Conservation (phyloP, 2,113 vertebrate genomes). For the Oryzias melastigma region DNA sequence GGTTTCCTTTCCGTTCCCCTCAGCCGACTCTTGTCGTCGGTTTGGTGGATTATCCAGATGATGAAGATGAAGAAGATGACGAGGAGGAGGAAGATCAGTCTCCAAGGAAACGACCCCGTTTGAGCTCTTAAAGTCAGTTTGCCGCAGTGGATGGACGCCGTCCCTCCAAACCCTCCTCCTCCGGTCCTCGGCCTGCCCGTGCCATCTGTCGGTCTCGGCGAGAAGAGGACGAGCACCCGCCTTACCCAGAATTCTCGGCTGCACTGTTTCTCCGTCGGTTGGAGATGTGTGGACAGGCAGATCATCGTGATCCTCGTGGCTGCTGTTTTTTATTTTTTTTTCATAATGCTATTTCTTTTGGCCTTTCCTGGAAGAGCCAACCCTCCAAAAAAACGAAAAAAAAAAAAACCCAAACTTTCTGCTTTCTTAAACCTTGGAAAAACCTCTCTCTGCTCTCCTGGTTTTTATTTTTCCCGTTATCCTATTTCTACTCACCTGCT, state of each 20-base stretch:
- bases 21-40: constrained; percentile 89
- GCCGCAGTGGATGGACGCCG: constrained; percentile 28
- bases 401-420: not conserved
- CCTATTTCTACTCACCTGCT: constrained; percentile 69
- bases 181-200: constrained; percentile 79
- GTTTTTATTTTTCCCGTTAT: constrained; percentile 23
- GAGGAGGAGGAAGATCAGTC: constrained; percentile 84
- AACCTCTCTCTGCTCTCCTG: constrained; percentile 17
- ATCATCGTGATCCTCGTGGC: constrained; percentile 39
- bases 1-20: not conserved
- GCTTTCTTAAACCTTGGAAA: constrained; percentile 20
- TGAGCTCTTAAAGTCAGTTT: constrained; percentile 86
- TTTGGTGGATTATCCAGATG: constrained; percentile 97
- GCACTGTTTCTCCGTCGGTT: constrained; percentile 42
- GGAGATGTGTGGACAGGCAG: constrained; percentile 37
- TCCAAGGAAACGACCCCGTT: constrained; percentile 92
- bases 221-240: constrained; percentile 72
- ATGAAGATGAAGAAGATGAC: constrained; percentile 94
- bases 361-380: constrained; percentile 66
- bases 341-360: constrained; percentile 27
- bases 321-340: constrained; percentile 12
- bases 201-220: constrained; percentile 70
- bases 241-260: constrained; percentile 60
- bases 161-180: constrained; percentile 52
- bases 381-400: not conserved